Conservation (phyloP, 2,888 invertebrate species). For the Eumerus sabulonum region DNA sequence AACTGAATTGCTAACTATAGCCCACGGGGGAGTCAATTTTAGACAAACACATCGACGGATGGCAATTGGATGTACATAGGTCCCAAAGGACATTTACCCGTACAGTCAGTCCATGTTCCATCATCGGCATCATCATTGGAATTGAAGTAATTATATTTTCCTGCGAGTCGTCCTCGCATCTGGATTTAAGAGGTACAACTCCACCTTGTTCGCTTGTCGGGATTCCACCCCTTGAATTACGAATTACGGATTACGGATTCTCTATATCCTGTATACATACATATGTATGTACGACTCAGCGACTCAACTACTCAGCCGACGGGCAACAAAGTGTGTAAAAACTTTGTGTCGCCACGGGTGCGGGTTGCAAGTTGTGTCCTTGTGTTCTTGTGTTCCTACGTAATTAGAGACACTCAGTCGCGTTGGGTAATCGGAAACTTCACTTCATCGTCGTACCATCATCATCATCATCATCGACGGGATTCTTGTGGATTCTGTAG, state of each 20-base stretch:
- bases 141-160: conserved; percentile 60
- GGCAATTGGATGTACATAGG: conserved; percentile 1
- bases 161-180: conserved; percentile 8
- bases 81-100: conserved; percentile 53
- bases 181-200: conserved; percentile 21
- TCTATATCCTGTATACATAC: too few species aligned
- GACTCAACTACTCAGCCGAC: conserved; percentile 13
- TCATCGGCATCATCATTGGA: conserved; percentile 55
- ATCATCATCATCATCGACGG: not conserved
- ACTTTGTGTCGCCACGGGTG: conserved; percentile 13
- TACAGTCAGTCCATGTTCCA: too few species aligned
- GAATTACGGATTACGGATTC: too few species aligned
- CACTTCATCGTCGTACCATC: not conserved
- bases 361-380: conserved; percentile 10
- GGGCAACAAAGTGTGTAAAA: conserved; percentile 35
- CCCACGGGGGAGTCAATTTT: conserved; percentile 44
- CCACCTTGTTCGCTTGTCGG: conserved; percentile 19
- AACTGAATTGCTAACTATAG: conserved; percentile 36
- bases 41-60: conserved; percentile 9
- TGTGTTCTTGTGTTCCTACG: conserved; percentile 44
- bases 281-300: too few species aligned
- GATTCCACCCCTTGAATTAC: too few species aligned
- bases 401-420: conserved; percentile 33
- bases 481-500: conserved; percentile 27
- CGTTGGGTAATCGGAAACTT: conserved; percentile 43